Evolutionary conservation across 2,113 vertebrate genomes (phyloP).

Genomic region (Taxidea taxus): DNA sequence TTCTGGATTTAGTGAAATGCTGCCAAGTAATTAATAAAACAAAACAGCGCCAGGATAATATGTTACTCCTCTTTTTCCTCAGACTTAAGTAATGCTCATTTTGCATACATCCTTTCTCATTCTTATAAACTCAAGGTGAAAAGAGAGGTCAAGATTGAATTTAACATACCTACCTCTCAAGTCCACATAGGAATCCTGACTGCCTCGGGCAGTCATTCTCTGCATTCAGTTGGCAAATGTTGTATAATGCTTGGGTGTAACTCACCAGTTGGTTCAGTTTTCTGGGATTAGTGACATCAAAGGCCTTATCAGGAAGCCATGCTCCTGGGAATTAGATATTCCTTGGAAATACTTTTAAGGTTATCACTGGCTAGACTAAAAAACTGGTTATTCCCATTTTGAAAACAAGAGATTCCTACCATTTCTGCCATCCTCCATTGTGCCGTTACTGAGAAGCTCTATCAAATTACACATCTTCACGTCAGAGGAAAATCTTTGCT

Average conservation of each 20-base stretch:
- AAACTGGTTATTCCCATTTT: not conserved
- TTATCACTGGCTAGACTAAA: not conserved
- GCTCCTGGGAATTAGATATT: not conserved
- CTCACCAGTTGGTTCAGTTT: not conserved
- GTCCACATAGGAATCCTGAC: no score
- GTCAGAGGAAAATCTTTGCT: not conserved
- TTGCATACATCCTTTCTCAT: not conserved
- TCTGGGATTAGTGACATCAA: not conserved
- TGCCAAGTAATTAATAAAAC: slow-evolving; percentile 39
- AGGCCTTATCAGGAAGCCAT: not conserved
- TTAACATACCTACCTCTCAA: not conserved
- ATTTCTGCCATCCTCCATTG: not conserved
- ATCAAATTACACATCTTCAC: not conserved
- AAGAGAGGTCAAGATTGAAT: not conserved
- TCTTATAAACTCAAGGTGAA: slow-evolving; percentile 13
- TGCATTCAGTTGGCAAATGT: not conserved
- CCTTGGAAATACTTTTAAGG: not conserved
- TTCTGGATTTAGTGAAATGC: slow-evolving; percentile 22
- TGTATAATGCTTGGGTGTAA: not conserved
- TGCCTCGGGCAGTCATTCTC: not conserved
- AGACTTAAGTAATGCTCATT: not conserved
- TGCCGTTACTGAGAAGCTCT: not conserved
- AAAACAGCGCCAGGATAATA: not conserved
- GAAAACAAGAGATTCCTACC: not conserved
- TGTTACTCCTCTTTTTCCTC: not conserved